These are phyloP conservation scores for Ictidomys tridecemlineatus DNA, from an alignment of 2,113 vertebrate genomes.

Conservation along the genomic window DNA sequence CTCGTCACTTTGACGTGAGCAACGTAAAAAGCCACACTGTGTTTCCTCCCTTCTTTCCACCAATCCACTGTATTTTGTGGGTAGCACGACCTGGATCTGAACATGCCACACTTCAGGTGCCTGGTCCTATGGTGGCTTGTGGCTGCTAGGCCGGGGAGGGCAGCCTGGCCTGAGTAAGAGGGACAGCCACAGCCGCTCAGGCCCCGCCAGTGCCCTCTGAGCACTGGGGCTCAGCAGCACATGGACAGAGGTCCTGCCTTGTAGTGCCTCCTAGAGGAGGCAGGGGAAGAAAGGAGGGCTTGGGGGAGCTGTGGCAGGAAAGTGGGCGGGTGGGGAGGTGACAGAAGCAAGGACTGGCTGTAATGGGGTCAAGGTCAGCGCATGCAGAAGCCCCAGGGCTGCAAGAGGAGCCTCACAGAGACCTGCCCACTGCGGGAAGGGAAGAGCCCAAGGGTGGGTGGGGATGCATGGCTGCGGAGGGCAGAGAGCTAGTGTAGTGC, in stretches of 20 bases:
- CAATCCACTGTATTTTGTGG: no score
- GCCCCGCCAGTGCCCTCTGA: accelerated
- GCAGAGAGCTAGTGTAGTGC: not conserved
- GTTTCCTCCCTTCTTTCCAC: no score
- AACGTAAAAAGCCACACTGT: no score
- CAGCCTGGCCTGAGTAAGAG: not conserved
- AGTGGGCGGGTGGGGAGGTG: accelerated
- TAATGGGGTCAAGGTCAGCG: accelerated
- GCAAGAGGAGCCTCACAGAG: not conserved
- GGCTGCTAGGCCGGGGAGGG: accelerated
- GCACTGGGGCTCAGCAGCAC: not conserved
- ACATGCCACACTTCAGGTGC: accelerated
- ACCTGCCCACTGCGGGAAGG: accelerated
- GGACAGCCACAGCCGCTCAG: accelerated
- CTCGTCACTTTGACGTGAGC: accelerated
- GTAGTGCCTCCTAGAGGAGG: no score
- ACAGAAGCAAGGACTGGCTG: no score
- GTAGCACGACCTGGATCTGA: accelerated
- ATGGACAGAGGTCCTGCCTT: no score
- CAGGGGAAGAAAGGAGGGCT: no score
- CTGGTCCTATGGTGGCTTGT: accelerated
- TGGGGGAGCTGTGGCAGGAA: not conserved
- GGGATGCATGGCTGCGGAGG: no score
- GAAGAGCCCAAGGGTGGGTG: no score
- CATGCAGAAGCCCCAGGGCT: accelerated